Evolutionary conservation across 2,797 vertebrate species (phyloP), one percentile per base, ranked within the genome.

Genomic region (Acanthornis magna): DNA sequence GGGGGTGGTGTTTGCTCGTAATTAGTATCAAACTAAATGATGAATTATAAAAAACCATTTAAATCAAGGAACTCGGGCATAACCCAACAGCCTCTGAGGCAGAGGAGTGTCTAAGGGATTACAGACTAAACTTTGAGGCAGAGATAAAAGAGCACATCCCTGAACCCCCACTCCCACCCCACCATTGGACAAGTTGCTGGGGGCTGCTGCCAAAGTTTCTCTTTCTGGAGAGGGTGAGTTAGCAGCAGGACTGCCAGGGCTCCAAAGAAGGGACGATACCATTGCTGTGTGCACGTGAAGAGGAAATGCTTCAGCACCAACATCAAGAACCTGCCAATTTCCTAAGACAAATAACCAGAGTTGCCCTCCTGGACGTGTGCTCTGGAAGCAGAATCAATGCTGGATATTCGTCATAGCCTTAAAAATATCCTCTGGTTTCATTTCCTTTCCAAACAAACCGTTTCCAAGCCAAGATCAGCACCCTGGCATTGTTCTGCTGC

Each of bases 381-480:
- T 83, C 77, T 84, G 79, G 68, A 90, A 68, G 66, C 12, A 85
- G 20, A 68, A 66, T 40, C n/a, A 13, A 27, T 0, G 2, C 30
- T 81, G 47, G 6, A 1, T 57, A 13, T 57, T 77, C 7, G 11
- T n/a, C 5, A 1, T 3, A 27, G 38, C 26, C 4, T 0, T 38
- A 68, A 85, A 94, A 85, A 67, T 25, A 36, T 3, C 21, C 58
- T 14, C 20, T 50, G 47, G 20, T 17, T 47, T 36, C 14, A 5
- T 40, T 80, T 63, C 40, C 47, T 51, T 47, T 30, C 50, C 19
- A 62, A 83, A 77, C 20, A 50, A 57, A 38, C 21, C 10, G 11
- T 30, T 63, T n/a, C 8, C 75, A 57, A 50, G 53, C 48, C 65
- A 61, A 61, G 36, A 67, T 16, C 61, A 67, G 48, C 42, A 25